phyloP scores from a whole-genome alignment of 2,797 vertebrate genomes.

The Tiaroga cobitis region DNA sequence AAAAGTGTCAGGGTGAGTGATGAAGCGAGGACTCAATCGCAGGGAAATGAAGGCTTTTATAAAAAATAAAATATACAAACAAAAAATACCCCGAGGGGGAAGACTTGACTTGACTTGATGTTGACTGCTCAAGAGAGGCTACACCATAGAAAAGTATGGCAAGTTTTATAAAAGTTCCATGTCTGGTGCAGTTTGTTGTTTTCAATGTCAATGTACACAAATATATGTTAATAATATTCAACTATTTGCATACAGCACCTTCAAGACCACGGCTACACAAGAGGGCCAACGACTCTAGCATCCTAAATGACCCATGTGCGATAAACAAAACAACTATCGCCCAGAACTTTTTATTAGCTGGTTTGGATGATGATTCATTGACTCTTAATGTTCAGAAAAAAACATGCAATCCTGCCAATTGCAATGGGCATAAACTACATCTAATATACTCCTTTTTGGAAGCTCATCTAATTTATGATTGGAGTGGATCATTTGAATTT shows the following conservation, averaged over 20 bases:
- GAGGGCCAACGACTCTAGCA: background rate
- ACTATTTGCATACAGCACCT: conserved; percentile 49
- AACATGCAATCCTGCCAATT: background rate
- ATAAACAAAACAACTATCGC: background rate
- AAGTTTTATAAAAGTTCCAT: background rate
- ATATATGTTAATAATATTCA: conserved; percentile 57
- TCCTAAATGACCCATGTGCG: conserved; percentile 5
- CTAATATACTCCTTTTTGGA: background rate
- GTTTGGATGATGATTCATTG: background rate
- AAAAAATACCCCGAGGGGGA: no score
- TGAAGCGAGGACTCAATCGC: no score
- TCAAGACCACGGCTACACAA: background rate
- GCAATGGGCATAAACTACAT: background rate
- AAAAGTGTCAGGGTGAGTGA: no score
- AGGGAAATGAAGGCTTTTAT: no score
- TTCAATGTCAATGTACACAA: conserved; percentile 54
- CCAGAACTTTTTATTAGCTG: conserved; percentile 5
- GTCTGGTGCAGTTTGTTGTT: conserved; percentile 1
- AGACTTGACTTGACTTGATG: no score
- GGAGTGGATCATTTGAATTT: background rate
- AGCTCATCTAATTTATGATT: background rate
- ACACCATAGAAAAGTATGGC: background rate
- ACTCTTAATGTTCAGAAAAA: background rate
- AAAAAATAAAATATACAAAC: no score
- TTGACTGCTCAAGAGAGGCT: no score